Conservation (phyloP, 2,797 vertebrate genomes). For the Gobio occitaniae region DNA sequence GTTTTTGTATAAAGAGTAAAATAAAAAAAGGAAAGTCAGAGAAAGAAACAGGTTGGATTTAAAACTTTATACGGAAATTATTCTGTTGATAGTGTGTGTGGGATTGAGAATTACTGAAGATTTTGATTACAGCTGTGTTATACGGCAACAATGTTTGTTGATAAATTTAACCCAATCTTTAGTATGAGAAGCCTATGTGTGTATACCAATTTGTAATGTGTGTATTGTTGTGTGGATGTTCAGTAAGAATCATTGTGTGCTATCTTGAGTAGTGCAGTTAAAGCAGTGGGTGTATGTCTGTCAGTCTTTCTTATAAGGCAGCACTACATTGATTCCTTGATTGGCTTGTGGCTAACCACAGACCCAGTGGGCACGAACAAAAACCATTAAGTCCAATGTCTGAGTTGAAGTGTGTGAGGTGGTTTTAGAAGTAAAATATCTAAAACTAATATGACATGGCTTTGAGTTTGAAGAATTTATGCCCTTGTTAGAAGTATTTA, state of each 20-base stretch:
- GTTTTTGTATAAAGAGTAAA: conserved; percentile 11
- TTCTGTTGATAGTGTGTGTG: neutral
- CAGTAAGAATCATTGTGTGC: neutral
- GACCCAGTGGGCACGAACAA: conserved; percentile 45
- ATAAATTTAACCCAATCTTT: neutral
- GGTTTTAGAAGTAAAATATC: conserved; percentile 36
- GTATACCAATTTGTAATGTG: neutral
- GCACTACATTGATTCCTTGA: conserved; percentile 45
- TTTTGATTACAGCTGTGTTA: neutral
- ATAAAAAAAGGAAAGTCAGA: neutral
- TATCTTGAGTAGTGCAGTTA: neutral
- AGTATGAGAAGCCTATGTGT: neutral
- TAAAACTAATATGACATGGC: conserved; percentile 46
- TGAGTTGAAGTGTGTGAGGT: conserved; percentile 15
- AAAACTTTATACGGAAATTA: neutral
- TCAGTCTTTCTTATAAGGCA: conserved; percentile 31
- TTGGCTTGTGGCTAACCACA: conserved; percentile 55
- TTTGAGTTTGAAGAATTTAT: conserved; percentile 42
- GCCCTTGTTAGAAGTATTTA: conserved; percentile 15
- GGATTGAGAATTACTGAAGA: neutral
- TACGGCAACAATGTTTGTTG: neutral
- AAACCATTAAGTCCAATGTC: conserved; percentile 40
- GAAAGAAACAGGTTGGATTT: neutral
- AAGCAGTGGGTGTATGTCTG: conserved; percentile 2
- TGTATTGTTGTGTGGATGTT: conserved; percentile 3